phyloP scores from a whole-genome alignment of 2,888 invertebrate genomes.

The Panzeria rudis region DNA sequence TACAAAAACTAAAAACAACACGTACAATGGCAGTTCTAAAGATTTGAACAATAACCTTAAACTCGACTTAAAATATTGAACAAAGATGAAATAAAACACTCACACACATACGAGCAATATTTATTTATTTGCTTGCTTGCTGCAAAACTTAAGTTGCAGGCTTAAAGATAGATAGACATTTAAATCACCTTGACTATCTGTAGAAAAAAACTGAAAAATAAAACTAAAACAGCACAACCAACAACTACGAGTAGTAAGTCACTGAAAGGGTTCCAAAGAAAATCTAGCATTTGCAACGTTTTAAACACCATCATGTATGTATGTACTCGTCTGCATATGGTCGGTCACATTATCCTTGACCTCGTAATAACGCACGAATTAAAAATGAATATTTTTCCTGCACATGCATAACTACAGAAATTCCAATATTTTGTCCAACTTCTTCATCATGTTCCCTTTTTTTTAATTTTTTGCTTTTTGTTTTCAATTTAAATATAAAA shows the following conservation, averaged over 20 bases:
- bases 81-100: constrained; percentile 14
- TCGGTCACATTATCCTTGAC: constrained; percentile 63
- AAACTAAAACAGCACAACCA: not conserved
- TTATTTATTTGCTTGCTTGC: constrained; percentile 22
- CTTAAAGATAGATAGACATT: constrained; percentile 42
- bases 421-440: constrained; percentile 31
- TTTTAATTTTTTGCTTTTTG: not conserved
- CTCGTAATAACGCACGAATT: constrained; percentile 61
- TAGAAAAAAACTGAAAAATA: constrained; percentile 12
- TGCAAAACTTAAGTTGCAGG: constrained; percentile 8
- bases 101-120: not conserved
- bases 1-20: constrained; percentile 43
- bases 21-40: constrained; percentile 42
- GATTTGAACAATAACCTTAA: constrained; percentile 63
- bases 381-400: constrained; percentile 44
- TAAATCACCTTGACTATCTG: constrained; percentile 66
- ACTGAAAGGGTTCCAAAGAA: constrained; percentile 19
- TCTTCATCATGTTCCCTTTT: constrained; percentile 8
- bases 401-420: not conserved
- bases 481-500: constrained; percentile 28
- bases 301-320: not conserved
- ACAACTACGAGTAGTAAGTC: not conserved
- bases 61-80: constrained; percentile 45
- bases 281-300: constrained; percentile 8
- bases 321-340: not conserved